Evolutionary conservation across 2,113 vertebrate genomes (phyloP), one percentile per base, ranked within the genome.

Genomic region (Panurus biarmicus): DNA sequence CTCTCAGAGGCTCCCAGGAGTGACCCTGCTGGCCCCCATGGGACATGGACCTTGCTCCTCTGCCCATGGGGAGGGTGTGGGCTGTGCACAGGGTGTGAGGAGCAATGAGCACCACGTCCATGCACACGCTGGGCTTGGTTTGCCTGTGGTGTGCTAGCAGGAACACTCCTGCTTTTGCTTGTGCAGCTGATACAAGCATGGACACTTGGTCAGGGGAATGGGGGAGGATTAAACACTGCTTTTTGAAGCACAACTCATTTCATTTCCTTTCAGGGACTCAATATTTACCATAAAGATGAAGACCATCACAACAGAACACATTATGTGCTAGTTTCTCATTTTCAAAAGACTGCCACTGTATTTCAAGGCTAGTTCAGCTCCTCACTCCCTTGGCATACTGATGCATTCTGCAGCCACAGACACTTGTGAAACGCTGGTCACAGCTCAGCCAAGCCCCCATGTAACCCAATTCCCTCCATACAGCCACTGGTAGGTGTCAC

Each of bases 91-190:
- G 24, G 64, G 4, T 13, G 23, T 29, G 45, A 35, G n/a, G 28
- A 15, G 15, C 9, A 6, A 4, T 0, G 31, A 28, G 20, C 38
- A 8, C 23, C 7, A 14, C 62, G 31, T 9, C 38, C 15, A 0
- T 1, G 1, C 12, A 12, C 8, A 3, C 35, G 4, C 1, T 6
- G 20, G 48, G 57, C 12, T 62, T 2, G 9, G 5, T 24, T 25
- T 65, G 72, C 16, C 7, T 1, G 1, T 11, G 44, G 0, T 31
- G 42, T 45, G 42, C 61, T 18, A 3, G 13, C 29, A 56, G 48
- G 26, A 51, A 8, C 3, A 22, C 5, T 53, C 50, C 56, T 48
- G 26, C 44, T 54, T 21, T 8, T 16, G 15, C 31, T 57, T 4
- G 2, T 7, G 38, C 23, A 20, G n/a, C 40, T 61, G 61, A 15